Conservation (phyloP, 2,113 vertebrate genomes). For the Nothobranchius kuhntae region DNA sequence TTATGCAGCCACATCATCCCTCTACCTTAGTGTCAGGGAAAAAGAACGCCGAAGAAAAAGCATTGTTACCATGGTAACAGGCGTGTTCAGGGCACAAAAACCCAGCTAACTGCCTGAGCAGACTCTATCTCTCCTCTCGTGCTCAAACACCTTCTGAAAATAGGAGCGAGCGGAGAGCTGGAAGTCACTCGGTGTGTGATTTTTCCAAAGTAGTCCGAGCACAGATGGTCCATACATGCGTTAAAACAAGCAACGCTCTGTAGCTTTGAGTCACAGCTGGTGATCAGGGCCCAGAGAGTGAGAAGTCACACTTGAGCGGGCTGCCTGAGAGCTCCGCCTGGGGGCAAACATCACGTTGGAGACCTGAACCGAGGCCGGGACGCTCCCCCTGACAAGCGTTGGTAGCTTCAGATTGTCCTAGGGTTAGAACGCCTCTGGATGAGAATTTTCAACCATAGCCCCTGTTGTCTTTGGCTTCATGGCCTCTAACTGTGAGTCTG, state of each 20-base stretch:
- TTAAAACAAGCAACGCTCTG: conserved; percentile 3
- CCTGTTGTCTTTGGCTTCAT: too few species aligned
- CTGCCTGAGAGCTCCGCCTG: conserved; percentile 41
- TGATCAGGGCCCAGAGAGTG: conserved; percentile 9
- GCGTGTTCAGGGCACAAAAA: conserved; percentile 23
- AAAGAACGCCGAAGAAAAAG: not conserved
- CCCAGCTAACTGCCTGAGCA: conserved; percentile 12
- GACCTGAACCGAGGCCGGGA: conserved; percentile 1
- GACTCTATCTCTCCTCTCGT: not conserved
- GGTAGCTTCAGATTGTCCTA: too few species aligned
- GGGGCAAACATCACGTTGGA: conserved; percentile 17
- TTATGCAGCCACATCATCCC: conserved; percentile 20
- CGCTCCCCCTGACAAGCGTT: not conserved
- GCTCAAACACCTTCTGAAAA: not conserved
- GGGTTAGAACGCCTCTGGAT: too few species aligned
- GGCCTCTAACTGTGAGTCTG: too few species aligned
- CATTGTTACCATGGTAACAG: conserved; percentile 57
- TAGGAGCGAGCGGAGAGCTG: not conserved
- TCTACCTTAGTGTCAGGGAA: conserved; percentile 20
- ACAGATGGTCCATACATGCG: not conserved
- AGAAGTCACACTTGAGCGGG: conserved; percentile 24
- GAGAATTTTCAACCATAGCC: too few species aligned
- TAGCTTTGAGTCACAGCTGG: conserved; percentile 33
- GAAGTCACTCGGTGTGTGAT: not conserved
- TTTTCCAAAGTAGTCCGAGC: not conserved